Percentiles rank a stretch among this genome's conserved stretches.
These are phyloP conservation scores for Eristalis tenax DNA, from an alignment of 2,888 invertebrate species.

Conservation along the genomic window DNA sequence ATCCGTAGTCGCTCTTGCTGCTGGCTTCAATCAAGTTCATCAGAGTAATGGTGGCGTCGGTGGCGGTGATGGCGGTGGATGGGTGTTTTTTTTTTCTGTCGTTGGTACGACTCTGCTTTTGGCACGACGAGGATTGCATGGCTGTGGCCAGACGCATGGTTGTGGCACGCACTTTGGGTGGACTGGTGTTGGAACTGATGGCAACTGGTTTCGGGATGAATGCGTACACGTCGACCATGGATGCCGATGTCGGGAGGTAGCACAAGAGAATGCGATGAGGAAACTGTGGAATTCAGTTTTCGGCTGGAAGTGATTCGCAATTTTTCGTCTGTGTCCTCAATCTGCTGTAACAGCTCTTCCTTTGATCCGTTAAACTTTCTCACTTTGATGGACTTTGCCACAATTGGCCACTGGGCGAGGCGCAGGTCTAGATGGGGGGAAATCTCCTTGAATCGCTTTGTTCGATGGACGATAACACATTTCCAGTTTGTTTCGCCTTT, in stretches of 20 bases:
- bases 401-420: not conserved
- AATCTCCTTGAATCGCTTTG: not conserved
- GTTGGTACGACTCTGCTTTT: not conserved
- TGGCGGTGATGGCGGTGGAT: not conserved
- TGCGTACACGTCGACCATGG: not conserved
- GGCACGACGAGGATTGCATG: slow-evolving; percentile 3
- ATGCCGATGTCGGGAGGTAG: not conserved
- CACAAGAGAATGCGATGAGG: not conserved
- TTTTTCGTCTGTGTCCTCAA: not conserved
- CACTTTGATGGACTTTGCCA: not conserved
- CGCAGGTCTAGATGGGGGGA: not conserved
- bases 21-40: slow-evolving; percentile 47
- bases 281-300: not conserved
- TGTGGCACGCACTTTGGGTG: not conserved
- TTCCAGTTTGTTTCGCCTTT: not conserved
- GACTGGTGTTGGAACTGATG: not conserved
- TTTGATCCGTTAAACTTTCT: not conserved
- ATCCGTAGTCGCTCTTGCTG: not conserved
- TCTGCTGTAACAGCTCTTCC: not conserved
- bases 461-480: not conserved
- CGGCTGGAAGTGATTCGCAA: not conserved
- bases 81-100: not conserved
- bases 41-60: slow-evolving; percentile 7
- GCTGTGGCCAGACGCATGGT: slow-evolving; percentile 21
- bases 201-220: slow-evolving; percentile 24